These are phyloP conservation scores for Chrysomela aeneicollis DNA, from an alignment of 2,888 invertebrate genomes.

Conservation along the genomic window DNA sequence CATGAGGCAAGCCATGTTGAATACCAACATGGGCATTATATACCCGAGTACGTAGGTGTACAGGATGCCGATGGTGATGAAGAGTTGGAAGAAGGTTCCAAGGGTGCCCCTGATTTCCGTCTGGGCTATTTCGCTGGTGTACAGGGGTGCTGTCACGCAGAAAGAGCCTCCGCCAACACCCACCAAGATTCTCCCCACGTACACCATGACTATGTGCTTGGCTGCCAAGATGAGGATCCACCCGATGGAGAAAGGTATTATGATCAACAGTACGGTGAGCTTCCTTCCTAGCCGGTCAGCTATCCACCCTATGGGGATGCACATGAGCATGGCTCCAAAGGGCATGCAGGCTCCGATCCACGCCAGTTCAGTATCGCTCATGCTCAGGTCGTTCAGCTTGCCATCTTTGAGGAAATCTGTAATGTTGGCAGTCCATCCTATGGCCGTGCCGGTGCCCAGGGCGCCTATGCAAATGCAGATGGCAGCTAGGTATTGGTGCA, in stretches of 20 bases:
- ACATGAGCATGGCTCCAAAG: conserved; percentile 75
- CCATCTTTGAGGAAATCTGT: conserved; percentile 61
- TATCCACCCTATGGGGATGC: conserved; percentile 72
- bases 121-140: conserved; percentile 86
- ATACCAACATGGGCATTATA: conserved; percentile 64
- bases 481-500: conserved; percentile 73
- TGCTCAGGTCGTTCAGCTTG: conserved; percentile 56
- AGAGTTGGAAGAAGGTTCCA: conserved; percentile 85
- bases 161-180: conserved; percentile 84
- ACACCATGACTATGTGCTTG: conserved; percentile 67
- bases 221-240: conserved; percentile 79
- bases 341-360: conserved; percentile 77
- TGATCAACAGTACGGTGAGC: conserved; percentile 69
- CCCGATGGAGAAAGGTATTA: conserved; percentile 75
- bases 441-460: conserved; percentile 75
- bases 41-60: conserved; percentile 75
- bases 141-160: conserved; percentile 83
- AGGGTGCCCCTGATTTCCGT: conserved; percentile 83
- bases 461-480: conserved; percentile 67
- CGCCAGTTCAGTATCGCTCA: conserved; percentile 63
- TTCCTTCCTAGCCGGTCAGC: conserved; percentile 71
- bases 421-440: conserved; percentile 83
- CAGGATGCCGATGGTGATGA: conserved; percentile 86
- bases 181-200: conserved; percentile 70
- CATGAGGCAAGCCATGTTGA: conserved; percentile 71